These are phyloP conservation scores for Notolepis coatsorum DNA, from an alignment of 2,797 vertebrate species.

Conservation along the genomic window DNA sequence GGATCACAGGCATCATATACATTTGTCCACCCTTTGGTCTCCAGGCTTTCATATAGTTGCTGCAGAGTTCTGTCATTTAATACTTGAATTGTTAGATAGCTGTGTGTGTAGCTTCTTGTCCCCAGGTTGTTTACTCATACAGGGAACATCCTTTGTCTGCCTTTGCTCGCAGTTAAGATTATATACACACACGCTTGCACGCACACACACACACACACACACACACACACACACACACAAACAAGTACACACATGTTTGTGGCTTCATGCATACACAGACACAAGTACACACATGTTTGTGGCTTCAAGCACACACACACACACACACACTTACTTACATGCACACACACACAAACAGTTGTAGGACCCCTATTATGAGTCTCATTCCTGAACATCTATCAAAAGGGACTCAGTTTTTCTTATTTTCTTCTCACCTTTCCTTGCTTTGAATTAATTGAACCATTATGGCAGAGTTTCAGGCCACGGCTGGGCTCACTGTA, in stretches of 20 bases:
- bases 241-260: background rate
- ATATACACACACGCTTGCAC: background rate
- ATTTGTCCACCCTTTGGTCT: no score
- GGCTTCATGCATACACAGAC: background rate
- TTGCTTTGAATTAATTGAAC: background rate
- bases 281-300: background rate
- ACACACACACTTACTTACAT: no score
- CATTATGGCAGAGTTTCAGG: constrained; percentile 29
- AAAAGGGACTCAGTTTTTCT: constrained; percentile 42
- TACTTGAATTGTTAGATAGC: no score
- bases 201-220: constrained; percentile 3
- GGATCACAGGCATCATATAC: no score
- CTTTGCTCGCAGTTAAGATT: background rate
- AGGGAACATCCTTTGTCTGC: background rate
- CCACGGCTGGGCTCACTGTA: constrained; percentile 26
- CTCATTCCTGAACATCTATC: constrained; percentile 20
- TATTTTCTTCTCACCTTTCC: constrained; percentile 62
- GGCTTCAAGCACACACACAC: background rate
- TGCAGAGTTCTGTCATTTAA: no score
- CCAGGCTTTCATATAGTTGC: no score
- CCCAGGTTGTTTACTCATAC: background rate
- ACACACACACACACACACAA: background rate
- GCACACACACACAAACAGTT: background rate
- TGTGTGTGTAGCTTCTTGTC: no score
- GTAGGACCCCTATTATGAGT: constrained; percentile 8